Conservation (phyloP, 2,113 vertebrate genomes). For the Prinia subflava region DNA sequence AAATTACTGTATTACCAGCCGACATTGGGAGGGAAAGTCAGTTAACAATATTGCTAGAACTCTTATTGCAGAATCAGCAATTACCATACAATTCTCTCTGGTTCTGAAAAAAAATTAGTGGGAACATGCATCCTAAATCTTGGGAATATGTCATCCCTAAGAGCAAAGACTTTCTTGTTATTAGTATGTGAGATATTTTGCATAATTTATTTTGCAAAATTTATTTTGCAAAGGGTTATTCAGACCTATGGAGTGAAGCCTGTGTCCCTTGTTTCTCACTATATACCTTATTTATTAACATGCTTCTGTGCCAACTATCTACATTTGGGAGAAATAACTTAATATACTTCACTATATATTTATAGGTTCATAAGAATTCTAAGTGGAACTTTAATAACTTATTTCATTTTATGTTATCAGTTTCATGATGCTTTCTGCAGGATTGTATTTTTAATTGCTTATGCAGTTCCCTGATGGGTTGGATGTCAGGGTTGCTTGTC, state of each 20-base stretch:
- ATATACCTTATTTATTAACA: neutral
- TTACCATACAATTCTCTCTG: neutral
- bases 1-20: neutral
- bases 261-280: neutral
- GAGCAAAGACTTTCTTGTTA: neutral
- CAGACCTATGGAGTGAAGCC: neutral
- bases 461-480: neutral
- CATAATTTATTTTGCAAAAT: neutral
- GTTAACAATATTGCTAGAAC: neutral
- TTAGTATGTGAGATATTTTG: neutral
- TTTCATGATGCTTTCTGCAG: neutral
- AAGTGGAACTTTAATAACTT: neutral
- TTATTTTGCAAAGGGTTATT: neutral
- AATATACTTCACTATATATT: neutral
- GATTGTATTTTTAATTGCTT: constrained; percentile 23
- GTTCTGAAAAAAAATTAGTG: neutral
- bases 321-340: neutral
- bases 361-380: neutral
- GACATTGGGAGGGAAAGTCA: neutral
- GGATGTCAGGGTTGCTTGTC: neutral
- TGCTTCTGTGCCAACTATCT: neutral
- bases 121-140: neutral
- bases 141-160: neutral
- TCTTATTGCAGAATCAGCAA: neutral
- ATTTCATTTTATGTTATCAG: neutral